Evolutionary conservation across 2,113 vertebrate genomes (phyloP).

Genomic region (Oryctolagus cuniculus): mOryCun1.1 NC_091432.1:169574501-169575000

Average conservation of each 20-base stretch:
- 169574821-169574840: slow-evolving; percentile 48
- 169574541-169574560: too few species aligned
- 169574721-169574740: slow-evolving; percentile 25
- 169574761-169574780: slow-evolving; percentile 43
- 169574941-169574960: neutral
- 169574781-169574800: neutral
- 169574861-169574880: slow-evolving; percentile 39
- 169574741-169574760: slow-evolving; percentile 47
- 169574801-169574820: slow-evolving; percentile 60
- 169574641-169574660: neutral
- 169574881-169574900: neutral
- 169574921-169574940: neutral
- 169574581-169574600: too few species aligned
- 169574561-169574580: too few species aligned
- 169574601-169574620: neutral
- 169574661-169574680: slow-evolving; percentile 28
- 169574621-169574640: neutral
- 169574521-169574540: too few species aligned
- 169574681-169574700: neutral
- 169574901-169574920: slow-evolving; percentile 5
- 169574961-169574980: neutral
- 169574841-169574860: slow-evolving; percentile 5
- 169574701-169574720: neutral
- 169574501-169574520: too few species aligned
- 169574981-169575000: neutral